A percentile compares a stretch with the other conserved stretches of the same genome.
These are phyloP conservation scores for Lagenorhynchus albirostris DNA, from an alignment of 2,113 vertebrate species.

Conservation along the genomic window DNA sequence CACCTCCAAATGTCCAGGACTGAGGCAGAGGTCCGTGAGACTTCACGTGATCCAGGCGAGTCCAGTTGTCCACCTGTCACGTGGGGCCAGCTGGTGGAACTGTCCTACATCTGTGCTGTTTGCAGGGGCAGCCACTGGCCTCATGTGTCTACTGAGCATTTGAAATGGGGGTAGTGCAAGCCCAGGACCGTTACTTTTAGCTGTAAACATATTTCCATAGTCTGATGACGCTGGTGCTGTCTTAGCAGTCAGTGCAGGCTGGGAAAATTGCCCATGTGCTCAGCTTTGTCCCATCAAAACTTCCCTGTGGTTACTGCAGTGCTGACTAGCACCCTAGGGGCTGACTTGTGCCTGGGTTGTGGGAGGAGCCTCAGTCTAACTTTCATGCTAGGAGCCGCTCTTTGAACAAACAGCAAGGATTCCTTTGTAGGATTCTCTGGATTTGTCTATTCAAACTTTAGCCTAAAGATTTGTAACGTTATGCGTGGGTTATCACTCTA, in stretches of 20 bases:
- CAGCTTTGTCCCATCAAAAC: too few relatives aligned
- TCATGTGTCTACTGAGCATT: accelerated
- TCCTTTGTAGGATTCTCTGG: too few relatives aligned
- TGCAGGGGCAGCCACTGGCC: neutral
- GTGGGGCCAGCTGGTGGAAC: neutral
- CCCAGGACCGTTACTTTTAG: neutral
- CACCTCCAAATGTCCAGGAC: neutral
- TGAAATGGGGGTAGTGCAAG: neutral
- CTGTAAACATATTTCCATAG: neutral
- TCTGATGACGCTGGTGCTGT: neutral
- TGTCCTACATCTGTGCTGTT: accelerated
- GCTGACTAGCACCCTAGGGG: neutral
- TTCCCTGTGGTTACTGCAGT: accelerated
- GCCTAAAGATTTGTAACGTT: too few relatives aligned
- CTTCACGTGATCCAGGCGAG: too few relatives aligned
- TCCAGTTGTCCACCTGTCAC: too few relatives aligned
- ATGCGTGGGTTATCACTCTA: too few relatives aligned
- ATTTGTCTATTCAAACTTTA: too few relatives aligned
- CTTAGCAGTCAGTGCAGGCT: neutral
- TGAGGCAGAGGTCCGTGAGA: neutral
- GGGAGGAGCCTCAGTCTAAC: too few relatives aligned
- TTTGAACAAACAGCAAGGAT: too few relatives aligned
- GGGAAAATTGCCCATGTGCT: neutral
- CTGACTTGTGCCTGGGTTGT: too few relatives aligned
- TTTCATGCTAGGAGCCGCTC: too few relatives aligned